Evolutionary conservation across 2,888 invertebrate species (phyloP).

Genomic region (Blastobasis lacticolella): DNA sequence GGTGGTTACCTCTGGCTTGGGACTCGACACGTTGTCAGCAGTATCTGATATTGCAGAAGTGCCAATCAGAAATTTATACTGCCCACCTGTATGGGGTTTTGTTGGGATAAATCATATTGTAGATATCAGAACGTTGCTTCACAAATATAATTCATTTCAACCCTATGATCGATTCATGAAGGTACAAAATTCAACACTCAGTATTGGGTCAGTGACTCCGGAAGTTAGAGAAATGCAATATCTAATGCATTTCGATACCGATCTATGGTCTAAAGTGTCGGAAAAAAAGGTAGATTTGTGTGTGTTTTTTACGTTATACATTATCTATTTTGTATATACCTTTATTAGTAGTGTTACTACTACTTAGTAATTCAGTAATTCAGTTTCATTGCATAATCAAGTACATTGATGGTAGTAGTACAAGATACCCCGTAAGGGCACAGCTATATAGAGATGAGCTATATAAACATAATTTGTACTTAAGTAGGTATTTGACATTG

Average conservation of each 20-base stretch:
- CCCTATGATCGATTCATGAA: slow-evolving; percentile 66
- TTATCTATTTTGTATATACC: not conserved
- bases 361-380: no score
- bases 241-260: slow-evolving; percentile 52
- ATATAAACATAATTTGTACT: no score
- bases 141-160: slow-evolving; percentile 63
- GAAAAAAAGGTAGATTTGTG: slow-evolving; percentile 42
- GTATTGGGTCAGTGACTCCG: slow-evolving; percentile 60
- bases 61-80: slow-evolving; percentile 63
- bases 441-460: no score
- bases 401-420: no score
- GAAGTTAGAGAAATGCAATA: slow-evolving; percentile 73
- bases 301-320: not conserved
- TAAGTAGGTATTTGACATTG: no score
- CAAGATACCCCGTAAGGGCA: no score
- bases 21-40: slow-evolving; percentile 53
- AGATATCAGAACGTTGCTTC: slow-evolving; percentile 68
- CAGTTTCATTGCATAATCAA: no score
- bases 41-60: slow-evolving; percentile 59
- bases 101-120: slow-evolving; percentile 71
- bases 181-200: slow-evolving; percentile 63
- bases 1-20: slow-evolving; percentile 73
- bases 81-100: slow-evolving; percentile 79
- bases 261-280: slow-evolving; percentile 43
- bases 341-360: no score